phyloP scores from a whole-genome alignment of 2,888 invertebrate species.

The Chrysolina oricalcia region DNA sequence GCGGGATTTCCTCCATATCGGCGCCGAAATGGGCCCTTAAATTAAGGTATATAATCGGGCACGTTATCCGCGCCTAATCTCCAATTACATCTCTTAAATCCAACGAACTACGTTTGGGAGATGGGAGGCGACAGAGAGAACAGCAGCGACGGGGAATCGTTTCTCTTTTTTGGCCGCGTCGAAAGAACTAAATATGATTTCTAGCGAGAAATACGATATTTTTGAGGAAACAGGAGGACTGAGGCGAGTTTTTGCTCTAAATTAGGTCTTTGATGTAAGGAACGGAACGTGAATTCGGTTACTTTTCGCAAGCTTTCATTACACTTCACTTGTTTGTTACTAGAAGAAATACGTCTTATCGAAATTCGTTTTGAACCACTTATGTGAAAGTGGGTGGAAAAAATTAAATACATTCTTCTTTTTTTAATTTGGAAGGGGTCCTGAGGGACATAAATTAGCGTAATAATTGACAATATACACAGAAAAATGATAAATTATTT shows the following conservation, averaged over 20 bases:
- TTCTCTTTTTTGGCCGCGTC: background rate
- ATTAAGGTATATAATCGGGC: constrained; percentile 63
- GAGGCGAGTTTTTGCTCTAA: background rate
- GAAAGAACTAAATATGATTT: background rate
- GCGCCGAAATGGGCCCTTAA: constrained; percentile 56
- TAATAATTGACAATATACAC: no score
- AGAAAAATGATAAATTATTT: no score
- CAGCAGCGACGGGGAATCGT: constrained; percentile 1
- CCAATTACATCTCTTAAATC: constrained; percentile 65
- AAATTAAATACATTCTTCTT: no score
- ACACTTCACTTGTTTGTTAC: no score
- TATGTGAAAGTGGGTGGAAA: no score
- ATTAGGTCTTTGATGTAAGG: background rate
- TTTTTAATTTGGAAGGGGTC: no score
- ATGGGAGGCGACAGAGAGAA: background rate
- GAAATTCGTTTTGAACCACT: no score
- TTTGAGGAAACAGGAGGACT: background rate
- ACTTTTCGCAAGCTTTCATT: background rate
- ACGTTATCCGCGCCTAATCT: constrained; percentile 62
- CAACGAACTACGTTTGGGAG: constrained; percentile 43
- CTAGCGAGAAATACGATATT: background rate
- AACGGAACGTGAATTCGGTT: background rate
- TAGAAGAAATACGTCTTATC: no score
- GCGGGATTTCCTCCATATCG: constrained; percentile 49
- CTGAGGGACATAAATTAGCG: no score